Base-by-base conservation (phyloP, 2,113 vertebrate genomes). In the Nycticorax nycticorax region DNA sequence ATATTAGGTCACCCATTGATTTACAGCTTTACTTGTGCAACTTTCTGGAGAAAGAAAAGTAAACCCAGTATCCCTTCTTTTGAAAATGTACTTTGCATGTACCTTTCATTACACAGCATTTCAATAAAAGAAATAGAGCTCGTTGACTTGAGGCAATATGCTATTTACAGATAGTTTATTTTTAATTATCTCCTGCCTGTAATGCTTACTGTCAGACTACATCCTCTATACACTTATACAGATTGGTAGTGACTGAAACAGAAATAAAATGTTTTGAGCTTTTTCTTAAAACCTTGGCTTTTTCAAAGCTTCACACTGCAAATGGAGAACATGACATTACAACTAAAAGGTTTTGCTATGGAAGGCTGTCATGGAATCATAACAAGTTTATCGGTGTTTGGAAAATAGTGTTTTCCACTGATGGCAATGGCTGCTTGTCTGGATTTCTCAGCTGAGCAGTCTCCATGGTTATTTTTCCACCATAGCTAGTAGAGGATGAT, bases 161-260 rank as follows among this genome's bases (percentile, higher is more conserved):
- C 68, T 91, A 78, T 95, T 95, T 92, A 81, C 60, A 89, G 89
- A 78, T 19, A 81, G 64, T 72, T 69, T 92, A 76, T 95, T 95
- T 96, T 93, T 85, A 90, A 96, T 94, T 93, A 69, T 95, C 75
- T 92, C 95, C 67, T 80, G 55, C 55, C 63, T 77, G 45, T 71
- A 93, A 88, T 93, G 53, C 55, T 76, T 76, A 37, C 71, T 94
- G 84, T 85, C 89, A 95, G 62, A 68, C 57, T 64, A 28, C 62
- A 50, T 93, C n/a, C 37, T 68, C 57, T 85, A 28, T 64, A 16
- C 5, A 39, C 22, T 89, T 48, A 41, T 18, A 59, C 24, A 76
- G n/a, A 68, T 37, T 60, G 26, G 39, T 72, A 76, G 57, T 85
- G 85, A 71, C 62, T 89, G 78, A 92, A 90, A 93, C 9, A 88